Conservation (phyloP, 2,888 invertebrate genomes). For the Sepioteuthis lessoniana region DNA sequence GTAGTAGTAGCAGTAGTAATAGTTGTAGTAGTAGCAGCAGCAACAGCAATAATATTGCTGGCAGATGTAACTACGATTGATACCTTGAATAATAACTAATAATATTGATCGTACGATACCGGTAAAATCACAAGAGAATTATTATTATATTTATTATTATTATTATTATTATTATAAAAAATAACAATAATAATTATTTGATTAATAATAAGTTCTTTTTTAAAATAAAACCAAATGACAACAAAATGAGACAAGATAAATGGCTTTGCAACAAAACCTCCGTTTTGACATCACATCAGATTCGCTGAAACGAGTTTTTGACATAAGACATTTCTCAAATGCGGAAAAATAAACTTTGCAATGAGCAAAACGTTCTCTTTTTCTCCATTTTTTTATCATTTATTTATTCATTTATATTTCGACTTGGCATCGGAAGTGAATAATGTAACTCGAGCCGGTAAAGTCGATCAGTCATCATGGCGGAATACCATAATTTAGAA, state of each 20-base stretch:
- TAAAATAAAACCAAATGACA: not conserved
- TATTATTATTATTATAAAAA: not conserved
- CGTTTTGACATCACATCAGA: constrained; percentile 33
- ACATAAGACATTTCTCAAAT: constrained; percentile 33
- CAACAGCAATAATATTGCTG: not conserved
- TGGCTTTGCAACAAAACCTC: constrained; percentile 23
- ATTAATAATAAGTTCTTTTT: not conserved
- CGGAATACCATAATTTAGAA: not conserved
- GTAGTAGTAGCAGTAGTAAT: too few relatives aligned
- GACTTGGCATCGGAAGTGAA: not conserved
- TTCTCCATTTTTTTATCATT: not conserved
- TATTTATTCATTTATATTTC: constrained; percentile 23
- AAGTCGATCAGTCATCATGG: constrained; percentile 13
- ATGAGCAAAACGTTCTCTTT: constrained; percentile 33
- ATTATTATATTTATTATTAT: not conserved
- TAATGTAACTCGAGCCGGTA: constrained; percentile 33
- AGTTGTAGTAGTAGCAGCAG: not conserved
- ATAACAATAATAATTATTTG: not conserved
- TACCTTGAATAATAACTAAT: not conserved
- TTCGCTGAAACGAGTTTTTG: constrained; percentile 33
- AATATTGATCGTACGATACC: not conserved
- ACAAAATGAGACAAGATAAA: constrained; percentile 33
- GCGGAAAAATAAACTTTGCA: constrained; percentile 8
- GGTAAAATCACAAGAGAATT: not conserved
- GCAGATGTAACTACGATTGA: not conserved